A percentile compares a stretch with the other conserved stretches of the same genome.
Conservation (phyloP, 2,113 vertebrate genomes). For the Istiophorus platypterus region DNA sequence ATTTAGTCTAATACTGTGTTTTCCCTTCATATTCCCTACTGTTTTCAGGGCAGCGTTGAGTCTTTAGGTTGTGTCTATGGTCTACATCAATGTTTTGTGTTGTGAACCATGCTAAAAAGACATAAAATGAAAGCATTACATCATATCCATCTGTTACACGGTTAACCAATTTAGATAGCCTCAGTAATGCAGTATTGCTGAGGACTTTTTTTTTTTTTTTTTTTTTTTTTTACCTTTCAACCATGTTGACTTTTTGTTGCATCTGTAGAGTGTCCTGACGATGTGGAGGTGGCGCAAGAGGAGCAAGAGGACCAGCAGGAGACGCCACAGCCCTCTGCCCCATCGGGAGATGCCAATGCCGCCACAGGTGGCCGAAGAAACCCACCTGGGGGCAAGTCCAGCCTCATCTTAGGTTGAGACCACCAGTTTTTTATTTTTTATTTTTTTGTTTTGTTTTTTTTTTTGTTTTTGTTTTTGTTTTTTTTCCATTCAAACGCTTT, state of each 20-base stretch:
- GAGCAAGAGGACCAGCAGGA: conserved; percentile 85
- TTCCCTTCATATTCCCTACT: not conserved
- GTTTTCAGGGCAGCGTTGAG: not conserved
- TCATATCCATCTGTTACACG: too few relatives aligned
- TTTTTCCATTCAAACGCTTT: conserved; percentile 39
- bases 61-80: not conserved
- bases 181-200: not conserved
- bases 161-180: not conserved
- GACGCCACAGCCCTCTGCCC: conserved; percentile 86
- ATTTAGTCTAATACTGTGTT: not conserved
- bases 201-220: too few relatives aligned
- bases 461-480: conserved; percentile 44
- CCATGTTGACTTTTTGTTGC: not conserved
- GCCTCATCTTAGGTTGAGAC: conserved; percentile 94
- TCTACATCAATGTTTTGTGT: not conserved
- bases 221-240: too few relatives aligned
- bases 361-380: conserved; percentile 89
- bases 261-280: conserved; percentile 79
- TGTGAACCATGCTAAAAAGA: not conserved
- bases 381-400: conserved; percentile 98
- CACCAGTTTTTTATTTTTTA: conserved; percentile 45
- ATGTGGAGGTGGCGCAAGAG: conserved; percentile 61
- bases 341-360: conserved; percentile 84
- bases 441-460: conserved; percentile 17
- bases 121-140: too few relatives aligned